Evolutionary conservation across 2,888 invertebrate genomes (phyloP).

Genomic region (Pyrochroa serraticornis): DNA sequence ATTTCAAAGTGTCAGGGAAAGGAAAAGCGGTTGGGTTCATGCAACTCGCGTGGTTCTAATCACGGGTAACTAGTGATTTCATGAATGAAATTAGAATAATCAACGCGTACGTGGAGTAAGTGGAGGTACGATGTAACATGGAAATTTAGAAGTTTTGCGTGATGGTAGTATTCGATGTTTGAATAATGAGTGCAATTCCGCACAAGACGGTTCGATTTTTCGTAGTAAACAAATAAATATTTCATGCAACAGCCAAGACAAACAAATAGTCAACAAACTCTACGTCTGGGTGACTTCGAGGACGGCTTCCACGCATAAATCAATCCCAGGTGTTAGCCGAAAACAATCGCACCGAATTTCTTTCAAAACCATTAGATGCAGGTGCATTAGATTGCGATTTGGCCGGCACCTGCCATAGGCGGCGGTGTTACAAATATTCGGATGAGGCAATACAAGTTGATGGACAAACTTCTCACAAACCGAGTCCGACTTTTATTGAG

Average conservation of each 20-base stretch:
- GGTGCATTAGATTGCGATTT: too few species aligned
- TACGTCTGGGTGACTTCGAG: conserved; percentile 28
- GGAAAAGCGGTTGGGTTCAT: conserved; percentile 5
- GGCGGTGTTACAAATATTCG: too few species aligned
- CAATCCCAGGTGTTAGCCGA: background rate
- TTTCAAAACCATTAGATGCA: background rate
- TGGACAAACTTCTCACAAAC: conserved; percentile 1
- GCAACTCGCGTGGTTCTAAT: conserved; percentile 2
- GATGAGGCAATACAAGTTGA: background rate
- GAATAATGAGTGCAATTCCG: conserved; percentile 27
- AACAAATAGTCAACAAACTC: conserved; percentile 32
- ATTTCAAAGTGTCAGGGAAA: background rate
- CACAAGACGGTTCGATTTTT: conserved; percentile 15
- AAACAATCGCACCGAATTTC: conserved; percentile 6
- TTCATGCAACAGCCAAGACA: conserved; percentile 23
- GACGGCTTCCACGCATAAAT: conserved; percentile 18
- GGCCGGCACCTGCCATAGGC: too few species aligned
- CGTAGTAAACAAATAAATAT: conserved; percentile 31
- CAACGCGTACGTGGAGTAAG: conserved; percentile 11
- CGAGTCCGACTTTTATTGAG: background rate
- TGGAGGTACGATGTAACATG: background rate
- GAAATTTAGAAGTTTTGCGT: conserved; percentile 14
- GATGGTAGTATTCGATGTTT: conserved; percentile 11
- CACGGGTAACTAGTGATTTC: conserved; percentile 17
- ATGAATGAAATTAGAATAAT: conserved; percentile 31